Percentiles rank a stretch among this genome's conserved stretches.
Conservation (phyloP, 2,888 invertebrate species). For the Suillia variegata region DNA sequence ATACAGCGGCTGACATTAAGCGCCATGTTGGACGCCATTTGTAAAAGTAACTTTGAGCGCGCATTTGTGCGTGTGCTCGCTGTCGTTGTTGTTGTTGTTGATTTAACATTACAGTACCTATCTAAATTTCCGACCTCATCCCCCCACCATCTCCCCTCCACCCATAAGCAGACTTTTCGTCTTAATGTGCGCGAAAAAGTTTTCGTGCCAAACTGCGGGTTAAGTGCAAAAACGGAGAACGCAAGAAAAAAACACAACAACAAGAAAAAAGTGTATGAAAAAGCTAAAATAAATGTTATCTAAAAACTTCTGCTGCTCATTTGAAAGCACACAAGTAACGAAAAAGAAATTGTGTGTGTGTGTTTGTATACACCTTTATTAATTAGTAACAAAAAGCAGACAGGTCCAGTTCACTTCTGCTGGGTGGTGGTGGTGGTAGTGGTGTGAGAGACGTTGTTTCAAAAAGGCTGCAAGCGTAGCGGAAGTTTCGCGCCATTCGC, state of each 20-base stretch:
- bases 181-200: not conserved
- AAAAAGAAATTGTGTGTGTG: not conserved
- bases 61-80: not conserved
- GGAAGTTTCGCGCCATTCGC: too few relatives aligned
- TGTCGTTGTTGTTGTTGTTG: not conserved
- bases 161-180: not conserved
- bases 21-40: too few relatives aligned
- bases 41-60: too few relatives aligned
- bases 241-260: too few relatives aligned
- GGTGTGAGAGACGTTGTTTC: too few relatives aligned
- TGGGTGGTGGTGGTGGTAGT: too few relatives aligned
- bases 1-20: not conserved
- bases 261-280: not conserved
- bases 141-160: not conserved
- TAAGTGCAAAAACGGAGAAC: not conserved
- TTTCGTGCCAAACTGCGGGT: not conserved
- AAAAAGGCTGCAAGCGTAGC: too few relatives aligned
- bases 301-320: too few relatives aligned
- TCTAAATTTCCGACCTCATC: not conserved
- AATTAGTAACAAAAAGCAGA: conserved; percentile 3
- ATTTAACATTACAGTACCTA: too few relatives aligned
- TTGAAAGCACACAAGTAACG: not conserved
- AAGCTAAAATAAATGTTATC: too few relatives aligned
- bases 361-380: not conserved
- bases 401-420: too few relatives aligned